phyloP scores from a whole-genome alignment of 2,113 vertebrate genomes.

The Paramormyrops kingsleyae region DNA sequence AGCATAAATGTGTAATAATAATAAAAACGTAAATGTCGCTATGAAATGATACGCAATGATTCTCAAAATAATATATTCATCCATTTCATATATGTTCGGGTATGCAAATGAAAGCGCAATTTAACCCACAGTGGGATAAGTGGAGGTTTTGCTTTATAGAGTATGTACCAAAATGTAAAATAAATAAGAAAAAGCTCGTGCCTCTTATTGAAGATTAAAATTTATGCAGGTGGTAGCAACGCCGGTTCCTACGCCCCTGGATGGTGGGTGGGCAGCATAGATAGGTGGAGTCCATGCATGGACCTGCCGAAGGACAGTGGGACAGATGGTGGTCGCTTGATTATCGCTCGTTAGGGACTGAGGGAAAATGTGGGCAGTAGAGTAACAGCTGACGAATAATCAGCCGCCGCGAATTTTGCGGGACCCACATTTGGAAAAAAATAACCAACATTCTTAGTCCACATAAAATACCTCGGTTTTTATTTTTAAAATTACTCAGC shows the following conservation, averaged over 20 bases:
- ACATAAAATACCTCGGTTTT: background rate
- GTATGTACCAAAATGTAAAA: background rate
- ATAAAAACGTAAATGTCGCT: background rate
- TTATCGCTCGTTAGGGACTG: background rate
- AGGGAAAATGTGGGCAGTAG: background rate
- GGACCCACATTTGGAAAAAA: background rate
- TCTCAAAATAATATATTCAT: background rate
- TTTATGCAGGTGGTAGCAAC: background rate
- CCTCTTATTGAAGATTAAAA: background rate
- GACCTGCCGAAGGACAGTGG: background rate
- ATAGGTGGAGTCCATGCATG: background rate
- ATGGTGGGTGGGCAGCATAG: background rate
- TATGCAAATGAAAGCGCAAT: background rate
- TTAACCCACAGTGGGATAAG: background rate
- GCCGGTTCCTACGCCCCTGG: background rate
- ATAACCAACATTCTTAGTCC: background rate
- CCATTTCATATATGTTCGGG: background rate
- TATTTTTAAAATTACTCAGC: background rate
- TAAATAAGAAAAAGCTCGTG: background rate
- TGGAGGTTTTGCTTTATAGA: background rate
- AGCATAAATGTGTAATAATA: background rate
- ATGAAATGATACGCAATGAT: background rate
- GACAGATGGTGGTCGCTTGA: background rate
- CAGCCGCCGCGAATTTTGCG: background rate
- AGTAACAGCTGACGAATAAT: background rate